Evolutionary conservation across 2,797 vertebrate species (phyloP).

Genomic region (Sylvia borin): DNA sequence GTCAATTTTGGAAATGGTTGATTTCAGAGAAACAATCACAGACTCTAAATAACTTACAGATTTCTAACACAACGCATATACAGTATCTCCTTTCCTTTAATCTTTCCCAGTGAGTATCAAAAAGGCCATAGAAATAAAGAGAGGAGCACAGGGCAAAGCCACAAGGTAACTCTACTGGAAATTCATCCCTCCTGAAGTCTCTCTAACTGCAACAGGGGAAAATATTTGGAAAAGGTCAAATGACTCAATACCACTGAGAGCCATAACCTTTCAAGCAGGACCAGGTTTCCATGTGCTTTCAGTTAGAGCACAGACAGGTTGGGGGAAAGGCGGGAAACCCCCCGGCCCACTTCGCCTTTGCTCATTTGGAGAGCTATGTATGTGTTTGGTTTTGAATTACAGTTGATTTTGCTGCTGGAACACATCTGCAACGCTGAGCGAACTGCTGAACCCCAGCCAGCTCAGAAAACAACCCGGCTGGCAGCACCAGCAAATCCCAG

Average conservation of each 20-base stretch:
- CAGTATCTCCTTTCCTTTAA: neutral
- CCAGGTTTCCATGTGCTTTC: constrained; percentile 52
- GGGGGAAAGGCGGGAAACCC: neutral
- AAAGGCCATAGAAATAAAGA: neutral
- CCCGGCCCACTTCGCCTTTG: neutral
- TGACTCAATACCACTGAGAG: constrained; percentile 33
- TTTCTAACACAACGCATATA: neutral
- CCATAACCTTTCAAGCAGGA: constrained; percentile 48
- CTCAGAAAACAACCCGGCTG: constrained; percentile 9
- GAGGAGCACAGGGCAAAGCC: neutral
- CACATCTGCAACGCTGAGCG: constrained; percentile 24
- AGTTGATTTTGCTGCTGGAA: constrained; percentile 41
- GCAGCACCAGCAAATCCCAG: neutral
- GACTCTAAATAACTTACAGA: neutral
- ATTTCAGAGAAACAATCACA: neutral
- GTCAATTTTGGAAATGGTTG: neutral
- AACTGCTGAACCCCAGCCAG: constrained; percentile 45
- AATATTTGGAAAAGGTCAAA: constrained; percentile 64
- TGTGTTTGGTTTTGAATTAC: constrained; percentile 55
- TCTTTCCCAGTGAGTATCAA: neutral
- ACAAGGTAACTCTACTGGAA: neutral
- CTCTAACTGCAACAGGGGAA: constrained; percentile 32
- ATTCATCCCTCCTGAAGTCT: constrained; percentile 20
- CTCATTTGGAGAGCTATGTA: neutral
- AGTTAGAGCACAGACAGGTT: constrained; percentile 39